These are phyloP conservation scores for Spinus olivaceus DNA, from an alignment of 2,797 vertebrate species.

Conservation along the genomic window DNA sequence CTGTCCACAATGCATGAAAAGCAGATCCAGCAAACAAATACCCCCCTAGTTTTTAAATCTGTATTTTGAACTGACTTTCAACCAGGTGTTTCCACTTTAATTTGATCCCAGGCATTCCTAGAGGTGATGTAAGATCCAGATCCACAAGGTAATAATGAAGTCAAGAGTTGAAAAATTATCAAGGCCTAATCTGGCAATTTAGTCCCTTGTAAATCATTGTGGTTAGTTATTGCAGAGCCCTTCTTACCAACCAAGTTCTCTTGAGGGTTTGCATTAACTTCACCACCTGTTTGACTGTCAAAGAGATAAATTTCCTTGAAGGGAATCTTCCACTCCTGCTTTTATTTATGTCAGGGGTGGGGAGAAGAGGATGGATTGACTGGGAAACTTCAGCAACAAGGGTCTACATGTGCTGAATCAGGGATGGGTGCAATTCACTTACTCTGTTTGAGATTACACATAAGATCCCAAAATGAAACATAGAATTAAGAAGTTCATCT, in stretches of 20 bases:
- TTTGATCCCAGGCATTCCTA: constrained; percentile 67
- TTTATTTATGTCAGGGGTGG: constrained; percentile 28
- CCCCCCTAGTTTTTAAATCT: constrained; percentile 17
- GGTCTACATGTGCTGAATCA: constrained; percentile 1
- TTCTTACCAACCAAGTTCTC: constrained; percentile 61
- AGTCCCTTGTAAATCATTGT: constrained; percentile 66
- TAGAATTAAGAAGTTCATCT: not conserved
- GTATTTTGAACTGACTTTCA: constrained; percentile 54
- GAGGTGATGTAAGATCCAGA: constrained; percentile 69
- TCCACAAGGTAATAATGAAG: constrained; percentile 70
- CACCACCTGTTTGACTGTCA: constrained; percentile 65
- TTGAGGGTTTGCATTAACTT: constrained; percentile 52
- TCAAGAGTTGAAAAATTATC: constrained; percentile 72
- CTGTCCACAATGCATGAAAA: not conserved
- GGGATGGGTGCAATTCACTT: not conserved
- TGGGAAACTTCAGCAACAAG: constrained; percentile 31
- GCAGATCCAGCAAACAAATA: constrained; percentile 2
- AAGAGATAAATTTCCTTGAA: constrained; percentile 66
- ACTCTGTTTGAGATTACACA: constrained; percentile 23
- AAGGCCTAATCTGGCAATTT: constrained; percentile 69
- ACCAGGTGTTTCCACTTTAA: constrained; percentile 71
- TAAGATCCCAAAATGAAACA: not conserved
- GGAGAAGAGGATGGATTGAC: constrained; percentile 32
- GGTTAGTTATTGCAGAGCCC: constrained; percentile 56
- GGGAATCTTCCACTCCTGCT: constrained; percentile 51